Base-by-base conservation (phyloP, 2,888 invertebrate genomes). In the Tiliacea citrago region DNA sequence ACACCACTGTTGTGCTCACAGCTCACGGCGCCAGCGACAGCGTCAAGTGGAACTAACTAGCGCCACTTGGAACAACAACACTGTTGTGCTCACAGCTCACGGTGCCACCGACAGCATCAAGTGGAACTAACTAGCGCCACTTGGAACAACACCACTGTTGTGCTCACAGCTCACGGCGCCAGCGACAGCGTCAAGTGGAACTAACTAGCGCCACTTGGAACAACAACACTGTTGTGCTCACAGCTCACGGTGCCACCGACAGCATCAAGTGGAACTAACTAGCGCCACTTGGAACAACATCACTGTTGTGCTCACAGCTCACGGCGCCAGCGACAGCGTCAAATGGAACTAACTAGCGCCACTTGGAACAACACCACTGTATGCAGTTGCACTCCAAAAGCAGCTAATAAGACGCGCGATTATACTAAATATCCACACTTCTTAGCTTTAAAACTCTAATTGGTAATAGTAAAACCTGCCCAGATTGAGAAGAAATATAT, bases 1-100 rank as follows among this genome's bases (percentile, higher is more conserved):
- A 16, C 62, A 2, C n/a, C 18, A 2, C 45, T 35, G 47, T 13
- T 0, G 72, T 55, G 73, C 39, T 39, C 57, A 24, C 5, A 5
- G 2, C 3, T 5, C 3, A 2, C 2, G 10, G 12, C 57, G 58
- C 9, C 47, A 21, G n/a, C 18, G 18, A 12, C 21, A 49, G 29
- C 65, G 49, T 16, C 55, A 3, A n/a, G 74, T 49, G 39, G 69
- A 42, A 77, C 35, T 61, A 75, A 35, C 73, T 10, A 39, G 47
- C 73, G 66, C 47, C 68, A 4, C 55, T 16, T n/a, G 16, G 8
- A 35, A n/a, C 29, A 18, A 16, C 62, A 4, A 18, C 18, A 2
- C 45, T 35, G 45, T 35, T 2, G 35, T 35, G 35, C 5, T 2
- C 35, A 2, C 5, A 5, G 2, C 3, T 5, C 3, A 2, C 2